phyloP scores from a whole-genome alignment of 1,140 invertebrate genomes.

The Anthonomus grandis region DNA sequence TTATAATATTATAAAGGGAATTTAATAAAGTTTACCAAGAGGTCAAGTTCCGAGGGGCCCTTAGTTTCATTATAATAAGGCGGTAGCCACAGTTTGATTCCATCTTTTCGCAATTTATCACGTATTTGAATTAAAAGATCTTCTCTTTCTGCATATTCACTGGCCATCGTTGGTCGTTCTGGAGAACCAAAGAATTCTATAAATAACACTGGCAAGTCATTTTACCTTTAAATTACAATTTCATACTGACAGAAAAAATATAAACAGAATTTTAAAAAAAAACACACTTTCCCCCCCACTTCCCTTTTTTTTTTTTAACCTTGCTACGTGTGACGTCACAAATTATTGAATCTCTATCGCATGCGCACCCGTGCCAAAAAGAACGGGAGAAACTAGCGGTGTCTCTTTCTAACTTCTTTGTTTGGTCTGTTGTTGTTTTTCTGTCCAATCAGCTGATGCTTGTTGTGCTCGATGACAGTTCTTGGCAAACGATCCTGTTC shows the following conservation, averaged over 20 bases:
- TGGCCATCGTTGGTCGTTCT: slow-evolving; percentile 9
- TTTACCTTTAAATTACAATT: no score
- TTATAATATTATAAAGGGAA: no score
- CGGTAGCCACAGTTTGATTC: slow-evolving; percentile 68
- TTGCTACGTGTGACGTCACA: no score
- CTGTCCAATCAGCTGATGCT: slow-evolving; percentile 28
- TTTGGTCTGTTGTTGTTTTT: slow-evolving; percentile 20
- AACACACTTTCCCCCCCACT: no score
- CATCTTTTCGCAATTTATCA: slow-evolving; percentile 61
- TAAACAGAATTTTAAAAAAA: no score
- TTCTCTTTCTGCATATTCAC: slow-evolving; percentile 49
- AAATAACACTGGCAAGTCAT: no score
- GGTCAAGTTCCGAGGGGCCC: slow-evolving; percentile 46
- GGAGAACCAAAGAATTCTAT: no score
- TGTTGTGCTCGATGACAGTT: slow-evolving; percentile 30
- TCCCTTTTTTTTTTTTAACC: no score
- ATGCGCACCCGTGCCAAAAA: no score
- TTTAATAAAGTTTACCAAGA: slow-evolving; percentile 51
- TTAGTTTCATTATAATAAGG: slow-evolving; percentile 60
- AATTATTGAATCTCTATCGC: no score
- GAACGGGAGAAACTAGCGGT: no score
- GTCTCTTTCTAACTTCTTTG: slow-evolving; percentile 14
- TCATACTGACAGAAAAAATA: no score
- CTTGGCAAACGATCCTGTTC: slow-evolving; percentile 17
- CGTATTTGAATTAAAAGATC: slow-evolving; percentile 61